Evolutionary conservation across 1,140 invertebrate species (phyloP).

Genomic region (Campoletis sonorensis): DNA sequence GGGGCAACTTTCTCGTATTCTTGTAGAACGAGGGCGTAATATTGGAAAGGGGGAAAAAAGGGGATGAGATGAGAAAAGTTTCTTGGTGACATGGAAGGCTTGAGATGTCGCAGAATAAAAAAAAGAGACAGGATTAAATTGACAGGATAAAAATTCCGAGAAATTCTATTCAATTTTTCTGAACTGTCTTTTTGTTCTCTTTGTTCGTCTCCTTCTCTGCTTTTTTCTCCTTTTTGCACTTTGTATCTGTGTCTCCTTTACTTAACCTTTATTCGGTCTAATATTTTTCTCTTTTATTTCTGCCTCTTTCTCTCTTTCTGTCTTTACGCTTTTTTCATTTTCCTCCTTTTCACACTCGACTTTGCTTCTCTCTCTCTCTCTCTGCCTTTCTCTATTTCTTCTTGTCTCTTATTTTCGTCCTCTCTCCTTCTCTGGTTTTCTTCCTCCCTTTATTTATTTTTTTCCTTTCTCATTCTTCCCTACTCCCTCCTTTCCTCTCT

Average conservation of each 20-base stretch:
- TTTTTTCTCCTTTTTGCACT: not conserved
- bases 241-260: not conserved
- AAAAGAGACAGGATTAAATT: slow-evolving; percentile 11
- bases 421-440: not conserved
- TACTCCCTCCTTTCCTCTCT: not conserved
- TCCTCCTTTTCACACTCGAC: no score
- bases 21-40: not conserved
- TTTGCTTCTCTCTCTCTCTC: not conserved
- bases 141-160: not conserved
- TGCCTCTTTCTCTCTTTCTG: not conserved
- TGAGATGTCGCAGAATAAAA: slow-evolving; percentile 8
- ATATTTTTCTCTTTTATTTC: not conserved
- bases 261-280: not conserved
- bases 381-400: no score
- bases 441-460: no score
- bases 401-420: not conserved
- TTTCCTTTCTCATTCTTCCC: not conserved
- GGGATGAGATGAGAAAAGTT: not conserved
- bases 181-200: not conserved
- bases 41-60: not conserved
- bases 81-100: not conserved
- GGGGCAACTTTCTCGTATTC: not conserved
- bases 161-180: slow-evolving; percentile 4
- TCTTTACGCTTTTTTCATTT: no score
- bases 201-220: not conserved